Evolutionary conservation across 1,140 invertebrate genomes (phyloP).

Genomic region (Whitmania pigra): DNA sequence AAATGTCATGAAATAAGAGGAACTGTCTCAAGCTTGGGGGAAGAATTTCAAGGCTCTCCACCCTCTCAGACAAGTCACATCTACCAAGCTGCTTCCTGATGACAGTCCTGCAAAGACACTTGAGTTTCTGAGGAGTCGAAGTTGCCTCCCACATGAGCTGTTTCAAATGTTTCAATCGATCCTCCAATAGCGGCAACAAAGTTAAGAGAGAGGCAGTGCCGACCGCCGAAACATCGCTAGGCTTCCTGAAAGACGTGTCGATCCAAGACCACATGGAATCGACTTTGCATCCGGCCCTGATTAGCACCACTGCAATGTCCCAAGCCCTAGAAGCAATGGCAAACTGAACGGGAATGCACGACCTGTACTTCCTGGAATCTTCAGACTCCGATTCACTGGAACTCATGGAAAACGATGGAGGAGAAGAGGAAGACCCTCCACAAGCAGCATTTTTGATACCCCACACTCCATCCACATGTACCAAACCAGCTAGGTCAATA

Average conservation of each 20-base stretch:
- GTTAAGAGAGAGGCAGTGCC: not conserved
- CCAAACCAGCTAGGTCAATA: conserved; percentile 21
- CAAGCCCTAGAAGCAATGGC: conserved; percentile 20
- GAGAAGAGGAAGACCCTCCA: not conserved
- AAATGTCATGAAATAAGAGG: conserved; percentile 23
- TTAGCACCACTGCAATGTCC: conserved; percentile 26
- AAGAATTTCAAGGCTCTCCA: conserved; percentile 19
- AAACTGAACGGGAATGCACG: conserved; percentile 23
- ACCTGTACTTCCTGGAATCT: conserved; percentile 17
- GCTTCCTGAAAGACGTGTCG: not conserved
- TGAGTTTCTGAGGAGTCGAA: conserved; percentile 20
- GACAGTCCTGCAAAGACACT: conserved; percentile 6
- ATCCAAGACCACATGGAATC: conserved; percentile 19
- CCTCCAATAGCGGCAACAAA: not conserved
- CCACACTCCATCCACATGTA: conserved; percentile 16
- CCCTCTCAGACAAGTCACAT: conserved; percentile 12
- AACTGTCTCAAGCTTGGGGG: conserved; percentile 18
- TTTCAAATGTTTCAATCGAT: conserved; percentile 14
- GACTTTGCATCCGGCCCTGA: conserved; percentile 25
- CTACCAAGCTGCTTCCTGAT: conserved; percentile 21
- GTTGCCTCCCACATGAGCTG: conserved; percentile 19
- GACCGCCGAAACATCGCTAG: not conserved
- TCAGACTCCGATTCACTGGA: conserved; percentile 25
- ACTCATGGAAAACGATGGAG: conserved; percentile 18
- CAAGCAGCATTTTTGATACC: conserved; percentile 7